Base-by-base conservation (phyloP, 2,888 invertebrate genomes). In the Exocentrus adspersus region DNA sequence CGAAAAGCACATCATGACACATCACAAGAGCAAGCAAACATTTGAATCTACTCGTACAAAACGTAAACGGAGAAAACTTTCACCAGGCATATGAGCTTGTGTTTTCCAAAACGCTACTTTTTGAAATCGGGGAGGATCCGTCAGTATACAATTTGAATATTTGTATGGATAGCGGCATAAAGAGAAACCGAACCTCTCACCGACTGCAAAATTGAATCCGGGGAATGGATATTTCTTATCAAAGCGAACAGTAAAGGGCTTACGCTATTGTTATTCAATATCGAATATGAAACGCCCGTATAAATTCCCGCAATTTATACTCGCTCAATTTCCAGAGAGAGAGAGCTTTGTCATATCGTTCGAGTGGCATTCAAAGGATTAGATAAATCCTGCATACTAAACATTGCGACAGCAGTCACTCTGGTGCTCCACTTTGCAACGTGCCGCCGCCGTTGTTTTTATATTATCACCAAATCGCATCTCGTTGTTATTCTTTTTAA, bases 281-380 rank as follows among this genome's bases (percentile, higher is more conserved):
- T 72, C 70, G 73, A 72, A 75, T 76, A 74, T 72, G 70, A 69
- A 74, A 73, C 72, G 72, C 75, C 76, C 75, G 75, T 70, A 76
- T 75, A 65, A 68, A 70, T 69, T 73, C 67, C 67, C 71, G 66
- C 70, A 73, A 71, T 71, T 71, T 65, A 14, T 37, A 62, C 67
- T 67, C 52, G 51, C 63, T 63, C 72, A 62, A 71, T 72, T 67
- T 69, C 65, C 62, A 59, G 57, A 60, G 63, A 59, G 57, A 60
- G 63, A 64, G 70, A 12, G 70, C 70, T 70, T 74, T 68, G 70
- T 67, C 64, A 52, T 69, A 69, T 67, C 64, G 70, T 43, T 63
- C 62, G 60, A 64, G 67, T 64, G 68, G 57, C 65, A 70, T 68
- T 69, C 66, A 68, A 70, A 71, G 71, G 74, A 73, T 73, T 73